Evolutionary conservation across 1,140 invertebrate genomes (phyloP), one percentile per base, ranked within the genome.

Genomic region (Caenorhabditis elegans): DNA sequence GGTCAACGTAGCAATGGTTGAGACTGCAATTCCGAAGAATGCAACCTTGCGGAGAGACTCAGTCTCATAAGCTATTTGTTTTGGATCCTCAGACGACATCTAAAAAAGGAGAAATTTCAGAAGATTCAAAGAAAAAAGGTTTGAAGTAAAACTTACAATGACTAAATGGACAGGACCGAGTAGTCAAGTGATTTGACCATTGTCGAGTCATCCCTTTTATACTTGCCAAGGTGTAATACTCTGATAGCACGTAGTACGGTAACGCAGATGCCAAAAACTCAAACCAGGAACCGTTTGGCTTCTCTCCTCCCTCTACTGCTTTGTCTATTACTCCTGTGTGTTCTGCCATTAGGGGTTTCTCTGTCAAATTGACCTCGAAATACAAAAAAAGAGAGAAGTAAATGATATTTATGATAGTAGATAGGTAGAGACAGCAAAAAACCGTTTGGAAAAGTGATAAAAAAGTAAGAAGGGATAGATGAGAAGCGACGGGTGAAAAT

Each of bases 11-110:
- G 84, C 83, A n/a, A 85, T 79, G 28, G 84, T 85, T 51, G 79
- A 82, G 53, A 85, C 70, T 31, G 84, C 79, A 19, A 85, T 79
- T 65, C 84, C 84, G 46, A 85, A 84, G 83, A 85, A 85, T 22
- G 84, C 84, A 26, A 85, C 48, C 53, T 84, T 85, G 15, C 82
- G 39, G 65, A 84, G 82, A 65, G 47, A 70, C 80, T 84, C 83
- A 49, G 83, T 75, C 80, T 84, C 83, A 15, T 60, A 39, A 46
- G 51, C 51, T 53, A 79, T 60, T 17, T 39, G 34, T 65, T 79
- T 79, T 39, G 78, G 78, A 48, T 79, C 78, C 24, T 79, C 78
- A 15, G 78, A 79, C 0, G 78, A 79, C 78, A 79, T 79, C 78
- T 79, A 15, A 22, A 79, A 70, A 70, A 0, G 31, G 8, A 10